phyloP scores from a whole-genome alignment of 2,797 vertebrate species.

The Adrianichthys oophorus region DNA sequence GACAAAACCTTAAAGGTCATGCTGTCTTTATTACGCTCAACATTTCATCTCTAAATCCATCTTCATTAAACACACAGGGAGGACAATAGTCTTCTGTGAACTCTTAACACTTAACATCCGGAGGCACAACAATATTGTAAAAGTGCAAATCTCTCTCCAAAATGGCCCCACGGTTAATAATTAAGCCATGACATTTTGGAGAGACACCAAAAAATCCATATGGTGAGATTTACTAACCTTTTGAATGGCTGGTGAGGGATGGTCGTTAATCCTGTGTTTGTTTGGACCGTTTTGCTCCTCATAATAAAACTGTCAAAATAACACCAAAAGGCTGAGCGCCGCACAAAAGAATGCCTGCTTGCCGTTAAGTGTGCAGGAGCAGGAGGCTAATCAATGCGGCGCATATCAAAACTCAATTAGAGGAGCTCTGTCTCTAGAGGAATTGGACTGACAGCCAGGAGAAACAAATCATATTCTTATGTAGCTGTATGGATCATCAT shows the following conservation, averaged over 20 bases:
- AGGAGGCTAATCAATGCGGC: constrained; percentile 65
- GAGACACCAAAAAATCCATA: constrained; percentile 79
- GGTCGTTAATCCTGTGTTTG: constrained; percentile 65
- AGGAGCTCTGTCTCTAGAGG: constrained; percentile 24
- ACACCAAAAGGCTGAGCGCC: constrained; percentile 32
- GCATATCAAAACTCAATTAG: constrained; percentile 61
- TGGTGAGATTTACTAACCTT: constrained; percentile 80
- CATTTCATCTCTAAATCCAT: constrained; percentile 76
- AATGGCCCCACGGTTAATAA: constrained; percentile 79
- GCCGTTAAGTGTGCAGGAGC: constrained; percentile 49
- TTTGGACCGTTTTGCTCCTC: constrained; percentile 60
- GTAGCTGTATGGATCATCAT: constrained; percentile 66
- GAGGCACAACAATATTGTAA: constrained; percentile 71
- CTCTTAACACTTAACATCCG: constrained; percentile 77
- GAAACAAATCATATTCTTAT: constrained; percentile 71
- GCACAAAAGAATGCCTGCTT: constrained; percentile 60
- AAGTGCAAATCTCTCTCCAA: constrained; percentile 74
- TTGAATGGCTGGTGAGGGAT: constrained; percentile 59
- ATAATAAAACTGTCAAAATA: constrained; percentile 78
- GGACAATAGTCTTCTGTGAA: constrained; percentile 68
- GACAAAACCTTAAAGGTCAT: constrained; percentile 67
- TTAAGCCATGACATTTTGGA: constrained; percentile 80
- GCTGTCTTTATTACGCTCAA: constrained; percentile 68
- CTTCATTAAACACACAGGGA: constrained; percentile 74
- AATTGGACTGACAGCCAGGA: constrained; percentile 13